Percentiles rank a stretch among this genome's conserved stretches.
phyloP scores from a whole-genome alignment of 2,113 vertebrate species.

The Larimichthys polyactis region DNA sequence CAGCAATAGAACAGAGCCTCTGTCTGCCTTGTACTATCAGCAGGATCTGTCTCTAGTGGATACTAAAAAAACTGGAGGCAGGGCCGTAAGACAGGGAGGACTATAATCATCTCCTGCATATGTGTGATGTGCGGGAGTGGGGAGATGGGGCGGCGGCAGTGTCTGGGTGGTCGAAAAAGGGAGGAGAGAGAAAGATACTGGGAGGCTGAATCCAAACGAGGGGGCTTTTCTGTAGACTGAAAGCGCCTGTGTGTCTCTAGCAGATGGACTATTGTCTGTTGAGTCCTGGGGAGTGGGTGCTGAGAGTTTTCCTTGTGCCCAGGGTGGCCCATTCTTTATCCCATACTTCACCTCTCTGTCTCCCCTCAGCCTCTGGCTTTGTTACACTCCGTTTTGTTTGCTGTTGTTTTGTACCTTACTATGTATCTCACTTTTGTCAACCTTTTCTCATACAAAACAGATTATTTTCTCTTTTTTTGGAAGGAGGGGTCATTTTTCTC shows the following conservation, averaged over 20 bases:
- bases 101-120: constrained; percentile 81
- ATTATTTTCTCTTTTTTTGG: constrained; percentile 20
- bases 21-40: constrained; percentile 72
- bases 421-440: constrained; percentile 73
- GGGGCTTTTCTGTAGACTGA: constrained; percentile 73
- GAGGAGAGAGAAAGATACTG: constrained; percentile 74
- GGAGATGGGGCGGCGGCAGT: constrained; percentile 75
- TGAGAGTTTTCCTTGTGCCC: constrained; percentile 57
- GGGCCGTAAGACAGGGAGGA: constrained; percentile 75
- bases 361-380: constrained; percentile 62
- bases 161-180: constrained; percentile 84
- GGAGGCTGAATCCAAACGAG: constrained; percentile 79
- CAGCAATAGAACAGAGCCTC: constrained; percentile 62
- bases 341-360: constrained; percentile 70
- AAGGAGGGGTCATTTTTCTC: constrained; percentile 41
- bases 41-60: constrained; percentile 75
- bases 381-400: constrained; percentile 69
- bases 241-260: constrained; percentile 77
- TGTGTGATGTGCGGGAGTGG: constrained; percentile 68
- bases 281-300: constrained; percentile 77
- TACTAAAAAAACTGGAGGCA: constrained; percentile 75
- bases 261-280: constrained; percentile 86
- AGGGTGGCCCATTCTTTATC: constrained; percentile 72
- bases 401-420: constrained; percentile 60
- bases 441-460: constrained; percentile 53